Conservation (phyloP, 2,888 invertebrate species). For the Carpatolechia fugitivella region DNA sequence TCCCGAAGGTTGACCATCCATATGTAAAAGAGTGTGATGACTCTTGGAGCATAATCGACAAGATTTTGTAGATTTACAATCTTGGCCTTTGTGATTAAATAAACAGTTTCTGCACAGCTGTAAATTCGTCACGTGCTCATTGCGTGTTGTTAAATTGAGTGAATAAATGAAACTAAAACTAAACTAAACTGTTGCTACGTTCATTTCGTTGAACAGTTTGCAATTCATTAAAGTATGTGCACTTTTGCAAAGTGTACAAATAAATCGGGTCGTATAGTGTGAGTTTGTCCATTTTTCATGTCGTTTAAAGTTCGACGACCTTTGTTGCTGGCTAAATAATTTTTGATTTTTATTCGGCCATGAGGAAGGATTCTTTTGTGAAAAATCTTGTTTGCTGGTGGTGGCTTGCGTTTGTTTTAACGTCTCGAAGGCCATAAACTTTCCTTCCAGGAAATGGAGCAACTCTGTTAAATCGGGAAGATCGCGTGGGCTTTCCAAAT, state of each 20-base stretch:
- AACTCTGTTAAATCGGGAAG: conserved; percentile 15
- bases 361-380: not conserved
- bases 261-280: not conserved
- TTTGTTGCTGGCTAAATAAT: not conserved
- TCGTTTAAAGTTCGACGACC: not conserved
- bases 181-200: too few species aligned
- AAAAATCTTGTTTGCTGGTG: not conserved
- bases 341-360: not conserved
- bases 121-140: not conserved
- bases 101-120: conserved; percentile 17
- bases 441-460: conserved; percentile 17
- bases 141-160: conserved; percentile 1
- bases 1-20: not conserved
- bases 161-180: conserved; percentile 14
- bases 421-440: conserved; percentile 18
- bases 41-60: conserved; percentile 14
- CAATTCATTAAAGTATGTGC: conserved; percentile 12
- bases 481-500: conserved; percentile 8
- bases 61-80: conserved; percentile 13
- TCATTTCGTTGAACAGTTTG: too few species aligned
- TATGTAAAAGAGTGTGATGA: conserved; percentile 17
- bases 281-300: not conserved
- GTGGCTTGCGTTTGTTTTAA: not conserved
- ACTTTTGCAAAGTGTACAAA: conserved; percentile 11
- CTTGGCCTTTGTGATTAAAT: conserved; percentile 10